Evolutionary conservation across 1,140 invertebrate genomes (phyloP).

Genomic region (Temnothorax longispinosus): DNA sequence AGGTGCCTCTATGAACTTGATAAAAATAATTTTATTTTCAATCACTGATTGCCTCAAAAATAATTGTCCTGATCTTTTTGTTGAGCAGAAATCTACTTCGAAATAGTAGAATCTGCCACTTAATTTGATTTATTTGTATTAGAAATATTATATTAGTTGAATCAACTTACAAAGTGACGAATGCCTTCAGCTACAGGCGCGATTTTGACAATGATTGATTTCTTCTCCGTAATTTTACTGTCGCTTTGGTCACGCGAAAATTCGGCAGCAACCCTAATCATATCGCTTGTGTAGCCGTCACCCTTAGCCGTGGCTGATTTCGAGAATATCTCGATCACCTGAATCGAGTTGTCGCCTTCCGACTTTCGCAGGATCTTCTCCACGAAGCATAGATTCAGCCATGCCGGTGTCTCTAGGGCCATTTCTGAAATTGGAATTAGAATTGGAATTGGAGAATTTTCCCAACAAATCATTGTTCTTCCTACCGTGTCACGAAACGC

Average conservation of each 20-base stretch:
- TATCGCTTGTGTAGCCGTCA: conserved; percentile 85
- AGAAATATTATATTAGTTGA: background rate
- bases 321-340: conserved; percentile 75
- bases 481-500: conserved; percentile 62
- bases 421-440: conserved; percentile 78
- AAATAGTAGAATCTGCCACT: background rate
- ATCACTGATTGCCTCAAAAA: background rate
- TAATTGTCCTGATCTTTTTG: background rate
- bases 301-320: conserved; percentile 83
- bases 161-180: conserved; percentile 74
- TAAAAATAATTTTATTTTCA: background rate
- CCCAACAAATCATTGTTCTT: conserved; percentile 73
- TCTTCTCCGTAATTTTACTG: conserved; percentile 70
- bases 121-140: background rate
- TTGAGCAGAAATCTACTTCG: background rate
- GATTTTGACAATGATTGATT: conserved; percentile 78
- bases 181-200: conserved; percentile 73
- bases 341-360: conserved; percentile 77
- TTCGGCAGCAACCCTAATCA: conserved; percentile 79
- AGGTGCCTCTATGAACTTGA: background rate
- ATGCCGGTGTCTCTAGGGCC: conserved; percentile 76
- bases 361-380: conserved; percentile 80
- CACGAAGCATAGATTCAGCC: conserved; percentile 83
- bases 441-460: conserved; percentile 75
- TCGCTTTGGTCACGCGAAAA: conserved; percentile 45